Evolutionary conservation across 2,888 invertebrate genomes (phyloP).

Genomic region (Phytoseiulus persimilis): DNA sequence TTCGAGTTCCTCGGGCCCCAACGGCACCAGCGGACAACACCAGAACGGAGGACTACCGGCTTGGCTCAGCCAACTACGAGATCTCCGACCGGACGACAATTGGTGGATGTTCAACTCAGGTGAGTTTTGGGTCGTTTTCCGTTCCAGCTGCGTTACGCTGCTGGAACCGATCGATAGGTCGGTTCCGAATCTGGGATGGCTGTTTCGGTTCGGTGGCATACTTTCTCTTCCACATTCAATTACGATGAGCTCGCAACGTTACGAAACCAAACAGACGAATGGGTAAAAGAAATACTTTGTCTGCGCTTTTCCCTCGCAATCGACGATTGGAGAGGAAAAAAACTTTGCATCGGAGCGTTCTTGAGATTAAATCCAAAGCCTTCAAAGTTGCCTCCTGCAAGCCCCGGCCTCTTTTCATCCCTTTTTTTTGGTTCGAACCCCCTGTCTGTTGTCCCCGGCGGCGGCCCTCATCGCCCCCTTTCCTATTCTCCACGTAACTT

Average conservation of each 20-base stretch:
- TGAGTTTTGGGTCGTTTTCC: neutral
- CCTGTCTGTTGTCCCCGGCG: neutral
- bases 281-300: neutral
- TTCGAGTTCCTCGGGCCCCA: neutral
- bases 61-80: conserved; percentile 13
- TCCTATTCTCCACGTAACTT: conserved; percentile 5
- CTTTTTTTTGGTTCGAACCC: neutral
- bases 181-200: too few relatives aligned
- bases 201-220: neutral
- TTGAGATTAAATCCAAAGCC: conserved; percentile 5
- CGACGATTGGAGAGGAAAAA: neutral
- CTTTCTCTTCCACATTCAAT: neutral
- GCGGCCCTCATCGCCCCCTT: neutral
- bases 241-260: neutral
- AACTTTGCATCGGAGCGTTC: neutral
- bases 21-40: neutral
- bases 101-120: conserved; percentile 33
- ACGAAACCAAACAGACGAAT: neutral
- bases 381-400: neutral
- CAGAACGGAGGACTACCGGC: conserved; percentile 22
- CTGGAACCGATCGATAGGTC: too few relatives aligned
- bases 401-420: neutral
- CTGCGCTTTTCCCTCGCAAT: neutral
- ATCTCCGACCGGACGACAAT: conserved; percentile 14
- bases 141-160: too few relatives aligned